Conservation (phyloP, 2,797 vertebrate genomes). For the Xenentodon cancila region DNA sequence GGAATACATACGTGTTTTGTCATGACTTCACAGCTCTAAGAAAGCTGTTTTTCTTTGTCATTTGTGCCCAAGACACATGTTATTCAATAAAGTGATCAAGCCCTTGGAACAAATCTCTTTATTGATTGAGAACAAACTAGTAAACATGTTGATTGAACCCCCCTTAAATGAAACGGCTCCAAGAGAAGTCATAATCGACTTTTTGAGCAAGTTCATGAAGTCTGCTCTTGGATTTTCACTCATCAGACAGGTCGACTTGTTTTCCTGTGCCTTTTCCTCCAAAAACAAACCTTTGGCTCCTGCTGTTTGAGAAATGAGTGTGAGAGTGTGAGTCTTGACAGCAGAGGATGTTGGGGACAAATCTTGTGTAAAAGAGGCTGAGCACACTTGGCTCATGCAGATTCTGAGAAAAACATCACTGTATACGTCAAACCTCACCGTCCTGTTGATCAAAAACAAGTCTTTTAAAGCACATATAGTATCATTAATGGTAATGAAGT, state of each 20-base stretch:
- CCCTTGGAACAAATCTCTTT: slow-evolving; percentile 45
- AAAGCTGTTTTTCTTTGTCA: no score
- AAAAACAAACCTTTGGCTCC: slow-evolving; percentile 65
- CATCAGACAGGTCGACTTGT: slow-evolving; percentile 15
- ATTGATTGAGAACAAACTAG: slow-evolving; percentile 53
- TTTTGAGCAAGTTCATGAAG: slow-evolving; percentile 20
- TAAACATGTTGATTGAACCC: slow-evolving; percentile 56
- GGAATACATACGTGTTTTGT: no score
- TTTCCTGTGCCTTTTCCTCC: slow-evolving; percentile 18
- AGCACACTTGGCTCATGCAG: slow-evolving; percentile 30
- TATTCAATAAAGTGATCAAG: slow-evolving; percentile 56
- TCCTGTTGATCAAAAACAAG: slow-evolving; percentile 5
- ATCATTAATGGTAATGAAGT: background rate
- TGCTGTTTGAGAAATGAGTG: slow-evolving; percentile 71
- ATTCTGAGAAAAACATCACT: slow-evolving; percentile 24
- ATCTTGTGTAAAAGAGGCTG: slow-evolving; percentile 15
- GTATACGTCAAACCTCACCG: background rate
- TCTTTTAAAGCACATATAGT: background rate
- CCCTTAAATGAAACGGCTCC: slow-evolving; percentile 46
- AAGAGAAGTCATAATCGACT: slow-evolving; percentile 39
- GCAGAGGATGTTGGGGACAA: slow-evolving; percentile 48
- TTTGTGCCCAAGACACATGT: slow-evolving; percentile 36
- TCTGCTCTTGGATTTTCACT: slow-evolving; percentile 27
- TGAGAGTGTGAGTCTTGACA: slow-evolving; percentile 60
- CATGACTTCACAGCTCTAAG: no score